phyloP scores from a whole-genome alignment of 2,888 invertebrate species.

The Phrixothrix hirtus region DNA sequence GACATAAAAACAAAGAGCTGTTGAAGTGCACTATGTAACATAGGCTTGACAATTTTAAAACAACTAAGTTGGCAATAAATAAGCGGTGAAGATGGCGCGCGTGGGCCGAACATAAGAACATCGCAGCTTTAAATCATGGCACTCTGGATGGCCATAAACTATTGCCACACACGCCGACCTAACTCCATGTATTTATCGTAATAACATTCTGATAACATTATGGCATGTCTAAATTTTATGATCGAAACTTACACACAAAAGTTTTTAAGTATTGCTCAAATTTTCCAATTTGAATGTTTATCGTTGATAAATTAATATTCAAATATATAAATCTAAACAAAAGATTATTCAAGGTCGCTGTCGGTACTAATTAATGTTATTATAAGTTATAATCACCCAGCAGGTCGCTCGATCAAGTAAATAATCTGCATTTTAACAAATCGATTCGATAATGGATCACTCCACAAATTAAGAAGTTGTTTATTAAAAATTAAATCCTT shows the following conservation, averaged over 20 bases:
- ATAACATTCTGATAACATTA: no score
- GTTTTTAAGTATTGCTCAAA: no score
- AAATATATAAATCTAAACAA: no score
- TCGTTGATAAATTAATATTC: no score
- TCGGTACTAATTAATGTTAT: no score
- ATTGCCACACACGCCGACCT: conserved; percentile 51
- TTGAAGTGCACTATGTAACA: conserved; percentile 30
- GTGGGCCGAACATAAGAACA: conserved; percentile 56
- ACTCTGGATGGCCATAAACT: conserved; percentile 53
- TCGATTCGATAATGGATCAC: conserved; percentile 25
- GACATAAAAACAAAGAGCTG: conserved; percentile 23
- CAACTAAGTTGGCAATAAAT: conserved; percentile 53
- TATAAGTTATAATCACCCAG: conserved; percentile 25
- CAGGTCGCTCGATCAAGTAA: conserved; percentile 22
- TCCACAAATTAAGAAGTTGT: conserved; percentile 21
- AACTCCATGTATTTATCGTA: conserved; percentile 24
- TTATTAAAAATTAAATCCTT: conserved; percentile 10
- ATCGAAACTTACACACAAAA: no score
- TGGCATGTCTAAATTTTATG: no score
- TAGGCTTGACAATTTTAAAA: conserved; percentile 52
- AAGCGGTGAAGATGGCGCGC: conserved; percentile 54
- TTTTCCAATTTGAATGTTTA: no score
- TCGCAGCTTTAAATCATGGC: conserved; percentile 55
- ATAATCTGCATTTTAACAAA: conserved; percentile 27
- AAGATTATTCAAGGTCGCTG: no score